Conservation (phyloP, 2,113 vertebrate genomes). For the Caranx melampygus region DNA sequence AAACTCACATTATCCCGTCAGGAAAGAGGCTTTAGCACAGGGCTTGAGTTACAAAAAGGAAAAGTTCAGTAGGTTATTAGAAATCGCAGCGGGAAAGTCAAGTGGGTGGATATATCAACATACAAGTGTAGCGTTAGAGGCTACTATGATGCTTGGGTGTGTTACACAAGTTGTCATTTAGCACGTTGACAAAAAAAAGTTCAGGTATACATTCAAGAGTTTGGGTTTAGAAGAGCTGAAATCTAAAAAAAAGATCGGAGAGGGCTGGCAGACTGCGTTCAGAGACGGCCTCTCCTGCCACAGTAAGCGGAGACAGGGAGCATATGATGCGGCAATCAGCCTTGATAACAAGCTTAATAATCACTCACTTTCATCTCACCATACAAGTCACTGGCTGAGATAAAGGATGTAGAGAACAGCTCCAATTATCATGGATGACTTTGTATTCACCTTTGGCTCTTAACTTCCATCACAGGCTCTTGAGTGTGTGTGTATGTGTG, state of each 20-base stretch:
- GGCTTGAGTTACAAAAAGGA: constrained; percentile 12
- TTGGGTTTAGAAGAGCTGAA: constrained; percentile 24
- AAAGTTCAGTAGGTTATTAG: constrained; percentile 60
- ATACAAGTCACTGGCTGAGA: constrained; percentile 42
- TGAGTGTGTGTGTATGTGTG: constrained; percentile 24
- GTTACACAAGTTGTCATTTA: constrained; percentile 31
- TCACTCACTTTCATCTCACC: constrained; percentile 50
- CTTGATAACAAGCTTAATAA: constrained; percentile 42
- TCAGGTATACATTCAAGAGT: constrained; percentile 65
- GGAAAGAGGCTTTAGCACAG: constrained; percentile 38
- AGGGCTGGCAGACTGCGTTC: constrained; percentile 1
- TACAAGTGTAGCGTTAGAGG: constrained; percentile 7
- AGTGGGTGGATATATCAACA: constrained; percentile 38
- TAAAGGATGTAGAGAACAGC: constrained; percentile 50
- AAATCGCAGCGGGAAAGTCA: constrained; percentile 41
- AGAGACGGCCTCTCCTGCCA: constrained; percentile 19
- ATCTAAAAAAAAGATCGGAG: constrained; percentile 18
- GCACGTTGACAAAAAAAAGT: constrained; percentile 25
- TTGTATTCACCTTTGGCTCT: constrained; percentile 55
- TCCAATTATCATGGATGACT: constrained; percentile 47
- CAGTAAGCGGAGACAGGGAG: constrained; percentile 17
- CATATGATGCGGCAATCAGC: constrained; percentile 38
- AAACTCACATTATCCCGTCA: constrained; percentile 62
- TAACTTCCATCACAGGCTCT: constrained; percentile 32
- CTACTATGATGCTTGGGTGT: constrained; percentile 18